These are phyloP conservation scores for Myrmophylax atrothorax DNA, from an alignment of 2,113 vertebrate genomes.

Conservation along the genomic window DNA sequence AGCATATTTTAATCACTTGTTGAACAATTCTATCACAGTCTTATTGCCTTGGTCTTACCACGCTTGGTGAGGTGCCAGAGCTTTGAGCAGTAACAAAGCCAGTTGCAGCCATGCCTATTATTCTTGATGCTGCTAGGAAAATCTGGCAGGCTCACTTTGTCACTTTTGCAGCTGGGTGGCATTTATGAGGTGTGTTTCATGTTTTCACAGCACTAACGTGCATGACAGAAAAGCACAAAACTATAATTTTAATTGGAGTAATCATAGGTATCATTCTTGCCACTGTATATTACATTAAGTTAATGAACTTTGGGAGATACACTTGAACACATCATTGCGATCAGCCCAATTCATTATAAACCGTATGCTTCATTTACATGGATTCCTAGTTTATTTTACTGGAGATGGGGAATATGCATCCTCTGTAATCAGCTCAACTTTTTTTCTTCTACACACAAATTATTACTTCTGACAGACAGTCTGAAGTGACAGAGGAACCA, in stretches of 20 bases:
- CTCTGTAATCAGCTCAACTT: background rate
- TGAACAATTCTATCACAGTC: background rate
- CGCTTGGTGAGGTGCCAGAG: background rate
- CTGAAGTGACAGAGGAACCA: background rate
- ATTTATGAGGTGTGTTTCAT: slow-evolving; percentile 28
- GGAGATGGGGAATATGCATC: background rate
- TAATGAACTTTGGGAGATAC: slow-evolving; percentile 69
- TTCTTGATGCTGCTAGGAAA: background rate
- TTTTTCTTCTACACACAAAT: background rate
- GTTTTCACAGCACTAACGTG: slow-evolving; percentile 5
- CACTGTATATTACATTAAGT: slow-evolving; percentile 52
- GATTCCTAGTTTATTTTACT: slow-evolving; percentile 44
- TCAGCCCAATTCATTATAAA: slow-evolving; percentile 64
- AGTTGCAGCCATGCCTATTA: background rate
- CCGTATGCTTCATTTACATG: slow-evolving; percentile 62
- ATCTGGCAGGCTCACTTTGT: background rate
- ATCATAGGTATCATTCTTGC: slow-evolving; percentile 48
- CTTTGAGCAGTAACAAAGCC: background rate
- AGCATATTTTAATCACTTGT: background rate
- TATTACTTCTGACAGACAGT: slow-evolving; percentile 6
- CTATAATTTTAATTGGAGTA: slow-evolving; percentile 64
- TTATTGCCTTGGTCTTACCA: background rate
- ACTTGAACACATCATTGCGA: slow-evolving; percentile 54
- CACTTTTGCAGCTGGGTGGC: slow-evolving; percentile 5
- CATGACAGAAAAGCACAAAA: slow-evolving; percentile 24